Base-by-base conservation (phyloP, 2,797 vertebrate genomes). In the Fistularia commersonii region DNA sequence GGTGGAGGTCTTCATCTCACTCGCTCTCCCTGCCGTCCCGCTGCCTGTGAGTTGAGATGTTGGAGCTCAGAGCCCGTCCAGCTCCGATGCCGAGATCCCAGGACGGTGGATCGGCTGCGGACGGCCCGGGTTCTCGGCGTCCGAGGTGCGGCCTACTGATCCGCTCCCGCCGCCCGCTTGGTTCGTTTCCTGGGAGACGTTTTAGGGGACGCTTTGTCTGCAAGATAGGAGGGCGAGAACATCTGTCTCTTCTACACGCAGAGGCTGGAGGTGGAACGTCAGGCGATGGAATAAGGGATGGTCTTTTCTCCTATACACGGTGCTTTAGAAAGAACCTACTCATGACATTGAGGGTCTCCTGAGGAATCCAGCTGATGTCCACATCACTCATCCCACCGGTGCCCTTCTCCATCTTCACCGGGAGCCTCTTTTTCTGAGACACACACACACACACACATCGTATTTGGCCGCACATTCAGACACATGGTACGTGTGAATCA, bases 291-390 rank as follows among this genome's bases (percentile, higher is more conserved):
- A n/a, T n/a, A n/a, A n/a, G n/a, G n/a, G n/a, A n/a, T n/a, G n/a
- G n/a, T n/a, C n/a, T n/a, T n/a, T n/a, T n/a, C n/a, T n/a, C n/a
- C n/a, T n/a, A n/a, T n/a, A n/a, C n/a, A n/a, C n/a, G 13, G 40
- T 31, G 5, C 9, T 48, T 32, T 42, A 52, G 52, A 48, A 37
- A 13, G 40, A 63, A 65, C 84, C 8, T 82, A 91, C 88, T 91
- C 88, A 91, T 90, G 67, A 60, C 80, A 11, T 89, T 90, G 36
- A 91, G 88, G 37, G 90, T 91, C 77, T 91, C 90, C 81, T 88
- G 88, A 56, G 90, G 90, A 57, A 91, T 90, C 90, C 90, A 91
- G 87, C 90, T 91, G 77, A 91, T 90, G 76, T 91, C 90, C 61
- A 91, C 90, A 7, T 90, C 79, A 6, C 40, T 87, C 49, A 88